These are phyloP conservation scores for Mycteria americana DNA, from an alignment of 2,797 vertebrate species.

Conservation along the genomic window DNA sequence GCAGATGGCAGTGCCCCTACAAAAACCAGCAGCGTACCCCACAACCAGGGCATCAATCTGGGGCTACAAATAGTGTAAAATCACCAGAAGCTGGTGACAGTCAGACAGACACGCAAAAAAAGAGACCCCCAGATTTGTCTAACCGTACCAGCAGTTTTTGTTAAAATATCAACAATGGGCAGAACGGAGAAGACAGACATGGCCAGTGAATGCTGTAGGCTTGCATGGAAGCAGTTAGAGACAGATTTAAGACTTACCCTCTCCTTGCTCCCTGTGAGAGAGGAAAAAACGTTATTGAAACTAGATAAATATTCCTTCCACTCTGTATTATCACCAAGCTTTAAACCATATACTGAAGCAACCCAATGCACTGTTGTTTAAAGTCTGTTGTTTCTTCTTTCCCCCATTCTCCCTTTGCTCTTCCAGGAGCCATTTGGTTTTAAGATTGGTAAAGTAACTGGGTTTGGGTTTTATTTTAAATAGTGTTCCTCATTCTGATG, in stretches of 20 bases:
- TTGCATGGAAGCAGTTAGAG: neutral
- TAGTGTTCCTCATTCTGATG: neutral
- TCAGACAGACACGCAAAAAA: neutral
- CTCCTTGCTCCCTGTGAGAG: slow-evolving; percentile 81
- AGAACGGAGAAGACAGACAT: neutral
- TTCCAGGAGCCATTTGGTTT: neutral
- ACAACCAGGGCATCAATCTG: neutral
- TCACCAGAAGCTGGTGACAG: neutral
- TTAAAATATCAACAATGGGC: neutral
- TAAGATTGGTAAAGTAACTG: neutral
- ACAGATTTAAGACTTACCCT: slow-evolving; percentile 81
- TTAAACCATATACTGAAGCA: neutral
- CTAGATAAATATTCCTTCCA: neutral
- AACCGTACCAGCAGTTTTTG: neutral
- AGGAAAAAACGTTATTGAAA: slow-evolving; percentile 9
- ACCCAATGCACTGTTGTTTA: neutral
- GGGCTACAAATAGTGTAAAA: neutral
- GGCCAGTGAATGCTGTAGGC: neutral
- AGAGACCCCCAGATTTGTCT: neutral
- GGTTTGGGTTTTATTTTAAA: neutral
- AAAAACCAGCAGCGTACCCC: neutral
- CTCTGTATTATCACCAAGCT: neutral
- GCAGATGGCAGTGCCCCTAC: slow-evolving; percentile 54
- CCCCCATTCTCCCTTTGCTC: neutral
- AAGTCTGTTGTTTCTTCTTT: neutral